These are phyloP conservation scores for Melanargia galathea DNA, from an alignment of 2,888 invertebrate species.

Conservation along the genomic window DNA sequence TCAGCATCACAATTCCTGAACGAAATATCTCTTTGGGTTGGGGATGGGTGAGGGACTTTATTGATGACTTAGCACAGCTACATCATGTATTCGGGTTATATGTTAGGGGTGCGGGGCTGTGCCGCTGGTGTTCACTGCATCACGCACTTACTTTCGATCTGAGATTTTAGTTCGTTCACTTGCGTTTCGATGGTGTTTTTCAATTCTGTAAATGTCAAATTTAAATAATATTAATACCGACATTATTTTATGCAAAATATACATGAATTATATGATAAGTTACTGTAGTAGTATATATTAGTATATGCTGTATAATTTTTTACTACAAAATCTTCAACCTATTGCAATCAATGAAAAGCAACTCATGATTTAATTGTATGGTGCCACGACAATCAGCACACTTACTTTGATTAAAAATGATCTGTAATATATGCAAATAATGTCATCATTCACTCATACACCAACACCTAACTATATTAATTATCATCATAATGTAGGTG, in stretches of 20 bases:
- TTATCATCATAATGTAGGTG: no score
- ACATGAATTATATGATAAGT: no score
- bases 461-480: no score
- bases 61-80: slow-evolving; percentile 76
- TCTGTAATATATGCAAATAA: no score
- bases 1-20: slow-evolving; percentile 48
- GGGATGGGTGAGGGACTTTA: slow-evolving; percentile 43
- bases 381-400: no score
- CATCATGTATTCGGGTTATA: slow-evolving; percentile 75
- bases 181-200: slow-evolving; percentile 98
- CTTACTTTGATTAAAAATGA: no score
- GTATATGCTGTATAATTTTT: no score
- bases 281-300: no score
- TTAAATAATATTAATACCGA: neutral
- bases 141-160: slow-evolving; percentile 98
- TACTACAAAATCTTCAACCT: no score
- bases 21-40: slow-evolving; percentile 48
- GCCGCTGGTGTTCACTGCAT: slow-evolving; percentile 88
- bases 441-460: no score
- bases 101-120: slow-evolving; percentile 36
- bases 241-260: neutral
- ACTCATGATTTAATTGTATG: no score
- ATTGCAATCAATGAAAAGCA: no score
- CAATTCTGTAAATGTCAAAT: slow-evolving; percentile 88
- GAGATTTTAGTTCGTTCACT: slow-evolving; percentile 97